Conservation (phyloP, 2,797 vertebrate species). For the Melanogrammus aeglefinus region DNA sequence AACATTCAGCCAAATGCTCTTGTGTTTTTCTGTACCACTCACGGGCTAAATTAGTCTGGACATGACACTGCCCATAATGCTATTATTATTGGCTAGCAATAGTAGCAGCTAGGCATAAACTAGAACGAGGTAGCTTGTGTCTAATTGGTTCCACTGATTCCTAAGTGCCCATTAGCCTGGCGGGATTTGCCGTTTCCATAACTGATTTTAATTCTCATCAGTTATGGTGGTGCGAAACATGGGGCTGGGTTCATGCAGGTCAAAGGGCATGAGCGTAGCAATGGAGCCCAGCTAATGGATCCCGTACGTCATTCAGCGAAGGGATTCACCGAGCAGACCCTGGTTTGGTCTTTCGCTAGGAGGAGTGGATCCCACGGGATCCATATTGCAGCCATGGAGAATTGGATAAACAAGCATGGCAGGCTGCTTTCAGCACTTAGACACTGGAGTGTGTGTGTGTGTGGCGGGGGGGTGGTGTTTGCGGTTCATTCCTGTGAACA, state of each 20-base stretch:
- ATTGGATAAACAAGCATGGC: constrained; percentile 4
- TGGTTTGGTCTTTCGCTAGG: not conserved
- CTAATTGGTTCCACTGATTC: not conserved
- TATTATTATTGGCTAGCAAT: not conserved
- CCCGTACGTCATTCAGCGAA: not conserved
- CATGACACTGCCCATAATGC: not conserved
- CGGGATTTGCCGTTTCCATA: not conserved
- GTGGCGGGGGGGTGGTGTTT: not conserved
- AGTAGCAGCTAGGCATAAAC: not conserved
- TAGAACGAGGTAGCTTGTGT: not conserved
- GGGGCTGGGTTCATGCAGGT: not conserved
- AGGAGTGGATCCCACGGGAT: not conserved
- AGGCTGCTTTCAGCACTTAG: constrained; percentile 2
- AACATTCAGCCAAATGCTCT: too few relatives aligned
- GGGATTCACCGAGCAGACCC: not conserved
- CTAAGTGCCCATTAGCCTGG: not conserved
- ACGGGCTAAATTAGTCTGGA: not conserved
- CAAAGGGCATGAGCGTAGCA: not conserved
- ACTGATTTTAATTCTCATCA: not conserved
- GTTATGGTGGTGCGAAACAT: not conserved
- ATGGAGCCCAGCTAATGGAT: not conserved
- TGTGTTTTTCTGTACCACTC: not conserved
- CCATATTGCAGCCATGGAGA: not conserved
- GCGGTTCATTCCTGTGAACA: constrained; percentile 1
- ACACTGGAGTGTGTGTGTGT: not conserved